Evolutionary conservation across 1,140 invertebrate genomes (phyloP).

Genomic region (Lepidurus couesii): DNA sequence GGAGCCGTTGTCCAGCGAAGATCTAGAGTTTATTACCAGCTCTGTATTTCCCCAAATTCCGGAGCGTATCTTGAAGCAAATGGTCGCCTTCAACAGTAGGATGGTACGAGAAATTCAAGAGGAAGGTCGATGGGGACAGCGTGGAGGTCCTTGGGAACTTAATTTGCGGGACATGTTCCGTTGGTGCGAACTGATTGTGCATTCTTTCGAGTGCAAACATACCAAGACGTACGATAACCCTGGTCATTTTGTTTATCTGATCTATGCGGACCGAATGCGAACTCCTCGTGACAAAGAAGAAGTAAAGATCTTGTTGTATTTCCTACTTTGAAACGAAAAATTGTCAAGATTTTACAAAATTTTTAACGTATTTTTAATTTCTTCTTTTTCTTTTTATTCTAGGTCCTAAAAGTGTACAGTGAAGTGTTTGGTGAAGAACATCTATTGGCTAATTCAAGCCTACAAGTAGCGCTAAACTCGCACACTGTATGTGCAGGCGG

Average conservation of each 20-base stretch:
- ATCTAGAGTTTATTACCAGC: constrained; percentile 59
- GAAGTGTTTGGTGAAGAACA: constrained; percentile 50
- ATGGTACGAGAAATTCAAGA: constrained; percentile 59
- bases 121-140: constrained; percentile 59
- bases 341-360: not conserved
- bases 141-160: constrained; percentile 90
- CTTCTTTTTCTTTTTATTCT: constrained; percentile 37
- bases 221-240: constrained; percentile 46
- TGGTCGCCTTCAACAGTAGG: constrained; percentile 74
- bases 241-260: constrained; percentile 62
- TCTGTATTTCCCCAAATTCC: constrained; percentile 48
- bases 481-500: constrained; percentile 44
- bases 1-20: constrained; percentile 66
- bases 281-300: constrained; percentile 61
- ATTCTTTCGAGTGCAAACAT: constrained; percentile 37
- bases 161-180: constrained; percentile 91
- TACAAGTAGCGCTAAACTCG: constrained; percentile 46
- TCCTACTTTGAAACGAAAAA: not conserved
- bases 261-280: constrained; percentile 78
- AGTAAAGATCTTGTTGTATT: constrained; percentile 42
- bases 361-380: not conserved
- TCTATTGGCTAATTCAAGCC: constrained; percentile 46
- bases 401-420: constrained; percentile 56
- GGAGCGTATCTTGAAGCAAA: constrained; percentile 53
- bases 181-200: constrained; percentile 70